Base-by-base conservation (phyloP, 2,888 invertebrate species). In the Hedya salicella region DNA sequence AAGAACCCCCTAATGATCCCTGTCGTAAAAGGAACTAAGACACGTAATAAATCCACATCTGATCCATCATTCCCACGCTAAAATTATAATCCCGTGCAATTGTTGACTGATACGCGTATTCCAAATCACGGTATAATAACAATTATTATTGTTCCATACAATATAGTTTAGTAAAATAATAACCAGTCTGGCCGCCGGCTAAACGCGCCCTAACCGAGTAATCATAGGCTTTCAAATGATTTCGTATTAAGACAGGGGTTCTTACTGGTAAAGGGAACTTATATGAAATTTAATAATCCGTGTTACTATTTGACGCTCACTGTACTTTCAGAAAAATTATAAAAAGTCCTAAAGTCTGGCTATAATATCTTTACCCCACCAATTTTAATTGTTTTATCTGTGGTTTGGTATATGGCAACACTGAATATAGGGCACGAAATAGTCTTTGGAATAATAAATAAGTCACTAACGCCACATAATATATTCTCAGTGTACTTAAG, bases 161-260 rank as follows among this genome's bases (percentile, higher is more conserved):
- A 73, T 72, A 68, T 65, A 71, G 74, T 73, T 78, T 78, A 75
- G 71, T 73, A 62, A 75, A 79, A 80, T 78, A 78, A 80, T 80
- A 81, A 81, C 72, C 73, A 71, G 69, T 30, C 68, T 63, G 65
- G 69, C 73, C 73, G 75, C 75, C 71, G 73, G 73, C 75, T 71
- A 69, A 71, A 53, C 72, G 68, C 77, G 73, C 83, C 83, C 80
- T 78, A 73, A 74, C 71, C 70, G 69, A 71, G 70, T 82, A 86
- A 85, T 86, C 79, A 86, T 76, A 82, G 76, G 70, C 71, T 79
- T 78, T 74, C 63, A 70, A 77, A 79, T 76, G 76, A 73, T 66
- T 66, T 61, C 36, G 49, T 61, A 61, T 61, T 61, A 49, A 16
- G 40, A n/a, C 71, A 46, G 74, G 75, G 79, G 78, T 72, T 68